A percentile compares a stretch with the other conserved stretches of the same genome.
Evolutionary conservation across 2,888 invertebrate species (phyloP).

Genomic region (Xylota segnis): DNA sequence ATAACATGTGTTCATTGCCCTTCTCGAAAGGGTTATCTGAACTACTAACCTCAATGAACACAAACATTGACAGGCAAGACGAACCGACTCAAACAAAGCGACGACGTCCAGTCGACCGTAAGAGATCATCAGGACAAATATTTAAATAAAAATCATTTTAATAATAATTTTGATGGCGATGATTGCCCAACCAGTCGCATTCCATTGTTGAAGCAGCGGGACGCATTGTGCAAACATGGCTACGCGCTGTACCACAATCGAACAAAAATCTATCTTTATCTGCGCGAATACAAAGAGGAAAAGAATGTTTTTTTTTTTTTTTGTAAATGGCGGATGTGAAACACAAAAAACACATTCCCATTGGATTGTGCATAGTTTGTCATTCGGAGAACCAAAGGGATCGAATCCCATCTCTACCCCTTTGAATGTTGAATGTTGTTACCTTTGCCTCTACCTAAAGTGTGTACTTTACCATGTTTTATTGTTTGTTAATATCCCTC

Average conservation of each 20-base stretch:
- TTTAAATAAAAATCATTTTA: conserved; percentile 51
- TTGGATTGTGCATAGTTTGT: conserved; percentile 59
- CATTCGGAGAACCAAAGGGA: conserved; percentile 62
- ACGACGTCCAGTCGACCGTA: conserved; percentile 26
- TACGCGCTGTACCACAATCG: conserved; percentile 15
- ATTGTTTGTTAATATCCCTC: conserved; percentile 11
- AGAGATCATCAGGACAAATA: conserved; percentile 52
- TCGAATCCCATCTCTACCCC: conserved; percentile 62
- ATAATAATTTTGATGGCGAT: conserved; percentile 50
- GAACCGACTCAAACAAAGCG: not conserved
- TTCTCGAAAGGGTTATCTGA: not conserved
- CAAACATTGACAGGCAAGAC: not conserved
- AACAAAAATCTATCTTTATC: conserved; percentile 53
- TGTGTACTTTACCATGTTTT: conserved; percentile 57
- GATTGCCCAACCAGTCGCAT: conserved; percentile 55
- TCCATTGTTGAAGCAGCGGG: conserved; percentile 32
- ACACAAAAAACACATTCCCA: conserved; percentile 67
- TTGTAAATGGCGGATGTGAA: conserved; percentile 77
- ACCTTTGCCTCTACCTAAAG: conserved; percentile 71
- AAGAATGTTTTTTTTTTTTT: conserved; percentile 51
- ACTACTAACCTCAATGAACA: not conserved
- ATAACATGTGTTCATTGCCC: not conserved
- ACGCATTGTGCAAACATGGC: conserved; percentile 39
- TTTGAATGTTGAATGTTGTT: conserved; percentile 72
- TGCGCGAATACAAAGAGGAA: conserved; percentile 31